Evolutionary conservation across 2,113 vertebrate genomes (phyloP), one percentile per base, ranked within the genome.

Genomic region (Cnemophilus loriae): DNA sequence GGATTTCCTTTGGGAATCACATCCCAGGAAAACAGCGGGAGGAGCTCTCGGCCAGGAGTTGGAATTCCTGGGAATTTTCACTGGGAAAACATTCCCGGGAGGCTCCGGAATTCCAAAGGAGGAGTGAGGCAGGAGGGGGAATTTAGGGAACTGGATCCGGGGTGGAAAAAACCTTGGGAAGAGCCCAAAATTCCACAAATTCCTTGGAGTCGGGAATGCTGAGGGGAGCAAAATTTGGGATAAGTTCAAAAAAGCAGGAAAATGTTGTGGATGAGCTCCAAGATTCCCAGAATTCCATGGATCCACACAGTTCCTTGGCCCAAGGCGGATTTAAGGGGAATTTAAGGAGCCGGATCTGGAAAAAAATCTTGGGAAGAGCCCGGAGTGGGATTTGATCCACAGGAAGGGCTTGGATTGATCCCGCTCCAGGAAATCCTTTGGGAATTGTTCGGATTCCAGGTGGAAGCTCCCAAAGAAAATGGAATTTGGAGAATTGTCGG

Each of bases 301-400:
- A 39, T 61, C 56, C 0, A 0, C 16, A 4, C 4, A 32, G 39
- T 60, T 60, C n/a, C 20, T 32, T 13, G 9, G 21, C n/a, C 16
- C 7, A 49, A 33, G n/a, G 56, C 3, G 26, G 49, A 39, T 39
- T 24, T 9, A 55, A 55, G 17, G 6, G 53, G 53, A 28, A 55
- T 30, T 50, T 14, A 53, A 23, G 20, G 26, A 53, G 14, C 11
- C 0, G 7, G 13, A 21, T 22, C 12, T 6, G 4, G 65, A 6
- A 42, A 63, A 30, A 64, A 35, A 9, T 4, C 7, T 55, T 35
- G 42, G 60, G 12, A 13, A 30, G 15, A 41, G 13, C 9, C 24
- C 2, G 1, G 28, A 21, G 35, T 3, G 16, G 56, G 33, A 14
- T 17, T 41, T 32, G 49, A 20, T 30, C 2, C 16, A 8, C 16